Evolutionary conservation across 92 coral and sea anemone species (phyloP), one percentile per base, ranked within the genome.

Genomic region (Porites lobata): DNA sequence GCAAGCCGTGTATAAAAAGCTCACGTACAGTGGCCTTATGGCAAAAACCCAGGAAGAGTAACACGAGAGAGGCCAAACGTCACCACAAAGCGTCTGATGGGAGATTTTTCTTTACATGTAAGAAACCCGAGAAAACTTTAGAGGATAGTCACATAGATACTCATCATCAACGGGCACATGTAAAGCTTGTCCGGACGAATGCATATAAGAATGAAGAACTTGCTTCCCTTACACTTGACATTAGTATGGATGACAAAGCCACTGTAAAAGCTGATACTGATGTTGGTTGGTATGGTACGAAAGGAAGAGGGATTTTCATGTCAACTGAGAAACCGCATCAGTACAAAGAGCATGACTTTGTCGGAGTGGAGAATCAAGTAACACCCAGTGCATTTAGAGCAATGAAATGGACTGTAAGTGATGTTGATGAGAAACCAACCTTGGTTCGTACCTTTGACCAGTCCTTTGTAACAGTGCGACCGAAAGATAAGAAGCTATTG

Each of bases 321-420:
- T 66, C 85, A 21, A 80, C 85, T 47, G 29, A 80, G 72, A 65
- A 80, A 65, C 75, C 85, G 53, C 85, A 80, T 50, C 85, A 80
- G 50, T 69, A 65, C 67, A 70, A 52, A 71, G 79, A 50, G 50
- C 87, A 82, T 54, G 59, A 53, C 79, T 82, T 82, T 71, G 87
- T 53, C 50, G 76, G 87, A 43, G 65, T 65, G 57, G 87, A 82
- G 74, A 82, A 71, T 67, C 87, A 82, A 51, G 29, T 82, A 82
- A 70, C 79, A 51, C 79, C 87, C 24, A 82, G 87, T 71, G 79
- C 87, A 50, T 70, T 70, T 82, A 71, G 87, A 82, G 87, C 63
- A 21, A 82, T 82, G 79, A 82, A 71, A 72, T 82, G 87, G 79
- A 50, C 59, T 59, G 70, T 82, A 21, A 71, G 52, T 43, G 66